These are phyloP conservation scores for Trichogramma dendrolimi DNA, from an alignment of 2,888 invertebrate genomes.

Conservation along the genomic window DNA sequence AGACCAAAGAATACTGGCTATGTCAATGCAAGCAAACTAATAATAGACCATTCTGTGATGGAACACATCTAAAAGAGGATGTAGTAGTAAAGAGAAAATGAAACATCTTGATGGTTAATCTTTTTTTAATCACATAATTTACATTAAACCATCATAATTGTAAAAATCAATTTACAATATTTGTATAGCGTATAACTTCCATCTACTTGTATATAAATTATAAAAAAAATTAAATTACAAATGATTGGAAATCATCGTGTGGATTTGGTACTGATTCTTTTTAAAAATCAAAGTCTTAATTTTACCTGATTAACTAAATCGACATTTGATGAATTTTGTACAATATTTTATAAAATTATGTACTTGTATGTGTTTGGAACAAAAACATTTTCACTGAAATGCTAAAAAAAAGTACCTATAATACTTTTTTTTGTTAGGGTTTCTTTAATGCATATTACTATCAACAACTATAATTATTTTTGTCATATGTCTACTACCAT, in stretches of 20 bases:
- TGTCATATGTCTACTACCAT: too few relatives aligned
- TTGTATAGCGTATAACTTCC: slow-evolving; percentile 56
- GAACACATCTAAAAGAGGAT: slow-evolving; percentile 75
- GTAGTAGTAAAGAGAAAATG: slow-evolving; percentile 17
- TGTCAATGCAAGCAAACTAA: slow-evolving; percentile 96
- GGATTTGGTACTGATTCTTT: slow-evolving; percentile 11
- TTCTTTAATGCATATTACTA: too few relatives aligned
- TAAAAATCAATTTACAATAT: slow-evolving; percentile 23
- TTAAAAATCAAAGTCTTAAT: slow-evolving; percentile 13
- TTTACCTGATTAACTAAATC: neutral
- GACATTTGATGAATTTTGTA: slow-evolving; percentile 12
- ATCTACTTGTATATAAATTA: slow-evolving; percentile 20
- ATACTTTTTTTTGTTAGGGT: too few relatives aligned
- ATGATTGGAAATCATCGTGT: slow-evolving; percentile 26
- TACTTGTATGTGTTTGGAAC: neutral
- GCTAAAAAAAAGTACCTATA: too few relatives aligned
- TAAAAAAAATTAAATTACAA: slow-evolving; percentile 22
- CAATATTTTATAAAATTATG: slow-evolving; percentile 10
- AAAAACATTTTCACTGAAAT: neutral
- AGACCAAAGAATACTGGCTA: slow-evolving; percentile 91
- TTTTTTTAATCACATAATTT: slow-evolving; percentile 27
- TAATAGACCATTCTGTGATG: slow-evolving; percentile 94
- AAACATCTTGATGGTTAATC: slow-evolving; percentile 27
- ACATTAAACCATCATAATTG: slow-evolving; percentile 21
- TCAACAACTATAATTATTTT: too few relatives aligned